Conservation (phyloP, 2,888 invertebrate species). For the Tipula confusa region DNA sequence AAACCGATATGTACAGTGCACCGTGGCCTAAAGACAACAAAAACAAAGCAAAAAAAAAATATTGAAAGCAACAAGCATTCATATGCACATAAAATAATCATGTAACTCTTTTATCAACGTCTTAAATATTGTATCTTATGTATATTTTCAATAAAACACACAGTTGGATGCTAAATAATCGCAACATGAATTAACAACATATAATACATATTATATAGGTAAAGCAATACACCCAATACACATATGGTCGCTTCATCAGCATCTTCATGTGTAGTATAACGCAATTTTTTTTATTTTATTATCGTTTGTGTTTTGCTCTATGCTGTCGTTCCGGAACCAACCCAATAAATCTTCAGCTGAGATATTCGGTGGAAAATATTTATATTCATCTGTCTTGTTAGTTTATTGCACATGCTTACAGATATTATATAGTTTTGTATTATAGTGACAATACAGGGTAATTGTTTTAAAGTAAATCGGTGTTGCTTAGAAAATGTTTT, state of each 20-base stretch:
- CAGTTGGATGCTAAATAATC: constrained; percentile 25
- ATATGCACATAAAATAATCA: not conserved
- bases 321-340: constrained; percentile 5
- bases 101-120: constrained; percentile 15
- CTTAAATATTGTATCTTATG: not conserved
- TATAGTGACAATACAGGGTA: no score
- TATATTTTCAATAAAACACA: not conserved
- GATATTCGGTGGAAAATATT: not conserved
- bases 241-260: not conserved
- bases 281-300: not conserved
- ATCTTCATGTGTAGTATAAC: not conserved
- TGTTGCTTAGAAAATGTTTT: no score
- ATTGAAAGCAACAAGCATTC: no score
- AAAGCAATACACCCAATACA: not conserved
- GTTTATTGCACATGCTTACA: not conserved
- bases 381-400: not conserved
- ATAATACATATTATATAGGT: not conserved
- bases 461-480: no score
- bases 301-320: not conserved
- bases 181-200: not conserved
- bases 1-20: not conserved
- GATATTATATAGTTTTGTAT: no score
- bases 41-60: no score
- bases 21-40: not conserved
- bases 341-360: not conserved